A percentile compares a stretch with the other conserved stretches of the same genome.
These are phyloP conservation scores for Marisa cornuarietis DNA, from an alignment of 1,140 invertebrate genomes.

Conservation along the genomic window DNA sequence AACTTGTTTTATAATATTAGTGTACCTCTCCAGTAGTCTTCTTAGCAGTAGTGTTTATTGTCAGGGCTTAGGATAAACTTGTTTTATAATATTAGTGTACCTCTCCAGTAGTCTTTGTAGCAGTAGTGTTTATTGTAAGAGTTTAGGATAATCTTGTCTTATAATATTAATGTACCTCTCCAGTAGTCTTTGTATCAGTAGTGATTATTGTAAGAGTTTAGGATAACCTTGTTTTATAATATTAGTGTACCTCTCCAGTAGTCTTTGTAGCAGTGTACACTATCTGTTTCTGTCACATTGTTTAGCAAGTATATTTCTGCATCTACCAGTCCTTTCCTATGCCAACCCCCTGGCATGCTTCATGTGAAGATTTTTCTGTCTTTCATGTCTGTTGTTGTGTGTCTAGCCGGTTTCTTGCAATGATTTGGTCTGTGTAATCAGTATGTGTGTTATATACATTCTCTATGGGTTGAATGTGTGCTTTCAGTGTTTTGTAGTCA, in stretches of 20 bases:
- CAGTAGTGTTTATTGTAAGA: background rate
- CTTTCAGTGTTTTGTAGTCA: too few relatives aligned
- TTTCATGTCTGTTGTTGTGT: too few relatives aligned
- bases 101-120: background rate
- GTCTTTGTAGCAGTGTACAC: background rate
- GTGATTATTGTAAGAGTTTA: background rate
- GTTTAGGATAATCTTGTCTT: background rate
- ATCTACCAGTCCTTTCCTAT: too few relatives aligned
- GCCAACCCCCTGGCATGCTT: too few relatives aligned
- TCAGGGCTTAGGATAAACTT: too few relatives aligned
- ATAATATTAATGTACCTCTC: background rate
- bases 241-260: background rate
- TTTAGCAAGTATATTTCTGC: background rate
- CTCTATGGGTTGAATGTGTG: too few relatives aligned
- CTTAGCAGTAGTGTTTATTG: too few relatives aligned
- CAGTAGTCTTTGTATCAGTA: background rate
- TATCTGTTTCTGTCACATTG: background rate
- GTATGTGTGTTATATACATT: slow-evolving; percentile 36
- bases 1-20: too few relatives aligned
- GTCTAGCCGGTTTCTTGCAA: too few relatives aligned
- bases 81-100: background rate
- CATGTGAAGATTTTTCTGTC: too few relatives aligned
- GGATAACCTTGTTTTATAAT: background rate
- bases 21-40: too few relatives aligned
- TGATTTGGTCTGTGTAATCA: too few relatives aligned